These are phyloP conservation scores for Eclectus roratus DNA, from an alignment of 2,113 vertebrate species.

Conservation along the genomic window DNA sequence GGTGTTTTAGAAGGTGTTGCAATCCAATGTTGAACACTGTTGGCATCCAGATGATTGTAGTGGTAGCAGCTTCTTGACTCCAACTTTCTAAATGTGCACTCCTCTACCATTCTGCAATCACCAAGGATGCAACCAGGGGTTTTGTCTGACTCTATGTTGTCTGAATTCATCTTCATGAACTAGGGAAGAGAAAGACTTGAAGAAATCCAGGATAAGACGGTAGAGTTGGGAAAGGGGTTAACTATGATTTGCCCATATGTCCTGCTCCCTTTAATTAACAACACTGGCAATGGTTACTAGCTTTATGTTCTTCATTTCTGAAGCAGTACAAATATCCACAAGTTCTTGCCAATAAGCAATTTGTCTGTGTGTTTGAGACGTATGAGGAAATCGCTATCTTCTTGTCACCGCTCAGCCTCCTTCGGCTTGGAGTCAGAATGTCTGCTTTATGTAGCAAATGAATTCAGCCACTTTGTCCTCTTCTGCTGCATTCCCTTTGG, in stretches of 20 bases:
- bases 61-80: not conserved
- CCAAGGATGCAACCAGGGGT: not conserved
- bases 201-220: not conserved
- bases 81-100: not conserved
- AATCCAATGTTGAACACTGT: not conserved
- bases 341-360: not conserved
- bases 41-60: not conserved
- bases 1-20: not conserved
- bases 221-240: not conserved
- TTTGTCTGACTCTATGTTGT: not conserved
- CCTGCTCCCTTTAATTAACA: not conserved
- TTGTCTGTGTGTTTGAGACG: not conserved
- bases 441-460: not conserved
- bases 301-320: not conserved
- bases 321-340: not conserved
- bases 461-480: not conserved
- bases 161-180: not conserved
- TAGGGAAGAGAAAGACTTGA: not conserved
- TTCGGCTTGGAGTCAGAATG: not conserved
- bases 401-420: not conserved
- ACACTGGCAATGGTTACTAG: not conserved
- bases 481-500: not conserved
- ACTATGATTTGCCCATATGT: not conserved
- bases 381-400: rapidly evolving
- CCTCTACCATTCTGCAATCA: not conserved